These are phyloP conservation scores for Heliconius himera DNA, from an alignment of 1,140 invertebrate species.

Conservation along the genomic window DNA sequence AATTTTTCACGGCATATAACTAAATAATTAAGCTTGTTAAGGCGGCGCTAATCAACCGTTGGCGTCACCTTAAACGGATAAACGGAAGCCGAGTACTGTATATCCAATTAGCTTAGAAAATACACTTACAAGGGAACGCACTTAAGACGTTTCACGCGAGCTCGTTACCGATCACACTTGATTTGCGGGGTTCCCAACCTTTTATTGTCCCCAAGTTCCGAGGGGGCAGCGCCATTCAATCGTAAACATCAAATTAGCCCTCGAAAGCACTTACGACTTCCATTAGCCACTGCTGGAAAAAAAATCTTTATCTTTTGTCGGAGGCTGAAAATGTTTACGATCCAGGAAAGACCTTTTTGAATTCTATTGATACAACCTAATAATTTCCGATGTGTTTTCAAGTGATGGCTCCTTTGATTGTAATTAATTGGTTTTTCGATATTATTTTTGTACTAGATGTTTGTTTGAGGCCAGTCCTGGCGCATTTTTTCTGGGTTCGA, in stretches of 20 bases:
- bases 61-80: conserved; percentile 71
- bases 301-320: conserved; percentile 42
- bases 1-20: conserved; percentile 21
- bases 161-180: conserved; percentile 49
- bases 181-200: conserved; percentile 39
- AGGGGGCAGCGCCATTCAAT: conserved; percentile 40
- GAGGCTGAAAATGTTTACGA: conserved; percentile 40
- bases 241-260: conserved; percentile 50
- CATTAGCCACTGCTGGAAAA: conserved; percentile 43
- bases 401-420: conserved; percentile 28
- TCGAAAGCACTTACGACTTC: conserved; percentile 45
- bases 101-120: conserved; percentile 73
- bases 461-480: neutral
- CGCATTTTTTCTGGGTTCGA: no score
- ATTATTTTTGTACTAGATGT: neutral
- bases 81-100: conserved; percentile 68
- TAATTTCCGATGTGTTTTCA: conserved; percentile 38
- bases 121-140: conserved; percentile 71
- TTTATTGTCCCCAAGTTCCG: conserved; percentile 38
- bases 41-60: conserved; percentile 72
- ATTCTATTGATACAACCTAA: conserved; percentile 40
- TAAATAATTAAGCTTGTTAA: conserved; percentile 46
- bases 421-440: neutral
- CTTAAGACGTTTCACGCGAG: conserved; percentile 58
- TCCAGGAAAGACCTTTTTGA: conserved; percentile 21